These are phyloP conservation scores for Lasioglossum calceatum DNA, from an alignment of 2,888 invertebrate species.

Conservation along the genomic window DNA sequence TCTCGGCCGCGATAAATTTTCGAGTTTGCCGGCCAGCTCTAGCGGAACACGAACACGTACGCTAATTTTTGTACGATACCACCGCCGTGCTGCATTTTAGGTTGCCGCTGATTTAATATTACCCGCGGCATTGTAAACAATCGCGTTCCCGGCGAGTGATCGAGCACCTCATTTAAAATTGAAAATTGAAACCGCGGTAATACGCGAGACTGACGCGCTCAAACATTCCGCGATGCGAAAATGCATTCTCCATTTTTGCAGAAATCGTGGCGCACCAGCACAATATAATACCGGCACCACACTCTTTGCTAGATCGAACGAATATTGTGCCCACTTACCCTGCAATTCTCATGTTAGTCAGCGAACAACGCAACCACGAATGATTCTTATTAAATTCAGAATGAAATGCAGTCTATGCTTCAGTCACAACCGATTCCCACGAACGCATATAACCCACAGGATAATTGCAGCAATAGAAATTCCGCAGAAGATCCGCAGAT, in stretches of 20 bases:
- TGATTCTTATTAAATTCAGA: too few species aligned
- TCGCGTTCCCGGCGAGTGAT: neutral
- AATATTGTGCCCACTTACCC: too few species aligned
- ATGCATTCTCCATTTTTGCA: neutral
- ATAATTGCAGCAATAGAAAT: too few species aligned
- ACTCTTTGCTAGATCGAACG: neutral
- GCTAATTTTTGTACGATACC: neutral
- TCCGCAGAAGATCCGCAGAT: too few species aligned
- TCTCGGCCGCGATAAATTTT: constrained; percentile 33
- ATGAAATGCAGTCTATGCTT: too few species aligned
- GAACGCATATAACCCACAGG: too few species aligned
- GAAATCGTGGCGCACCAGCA: neutral
- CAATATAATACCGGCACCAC: neutral
- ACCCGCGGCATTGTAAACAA: neutral
- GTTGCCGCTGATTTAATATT: neutral
- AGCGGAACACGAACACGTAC: constrained; percentile 9
- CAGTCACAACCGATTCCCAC: too few species aligned
- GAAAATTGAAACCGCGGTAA: neutral
- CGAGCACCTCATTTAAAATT: neutral
- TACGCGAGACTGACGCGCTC: neutral
- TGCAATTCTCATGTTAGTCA: too few species aligned
- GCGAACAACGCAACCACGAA: too few species aligned
- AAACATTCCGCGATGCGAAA: neutral
- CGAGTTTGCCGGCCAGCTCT: neutral
- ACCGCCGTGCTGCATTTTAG: neutral